Evolutionary conservation across 2,888 invertebrate genomes (phyloP).

Genomic region (Amiota minor): DNA sequence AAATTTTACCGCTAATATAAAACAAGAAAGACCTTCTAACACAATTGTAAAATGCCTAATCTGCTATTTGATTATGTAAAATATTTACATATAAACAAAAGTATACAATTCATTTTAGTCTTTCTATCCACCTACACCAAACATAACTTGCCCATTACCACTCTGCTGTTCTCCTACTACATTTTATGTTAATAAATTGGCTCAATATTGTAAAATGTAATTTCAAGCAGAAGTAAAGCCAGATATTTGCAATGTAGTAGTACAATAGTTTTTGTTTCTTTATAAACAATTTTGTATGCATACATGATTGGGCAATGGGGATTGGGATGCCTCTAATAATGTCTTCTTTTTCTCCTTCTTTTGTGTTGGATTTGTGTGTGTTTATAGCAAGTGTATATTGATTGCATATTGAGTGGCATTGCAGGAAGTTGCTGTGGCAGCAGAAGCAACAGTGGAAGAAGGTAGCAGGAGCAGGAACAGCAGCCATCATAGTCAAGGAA

Average conservation of each 20-base stretch:
- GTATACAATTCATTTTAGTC: no score
- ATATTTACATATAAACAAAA: no score
- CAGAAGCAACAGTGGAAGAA: slow-evolving; percentile 11
- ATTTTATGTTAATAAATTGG: slow-evolving; percentile 34
- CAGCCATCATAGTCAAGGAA: not conserved
- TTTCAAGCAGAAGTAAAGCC: slow-evolving; percentile 21
- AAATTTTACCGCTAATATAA: no score
- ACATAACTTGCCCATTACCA: not conserved
- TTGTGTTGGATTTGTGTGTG: not conserved
- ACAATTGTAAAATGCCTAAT: slow-evolving; percentile 8
- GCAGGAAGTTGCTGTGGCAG: slow-evolving; percentile 46
- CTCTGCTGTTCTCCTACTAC: not conserved
- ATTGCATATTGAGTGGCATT: slow-evolving; percentile 35
- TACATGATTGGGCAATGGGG: slow-evolving; percentile 28
- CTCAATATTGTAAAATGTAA: slow-evolving; percentile 37
- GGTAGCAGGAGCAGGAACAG: no score
- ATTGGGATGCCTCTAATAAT: no score
- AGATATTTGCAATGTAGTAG: not conserved
- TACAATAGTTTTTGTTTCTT: not conserved
- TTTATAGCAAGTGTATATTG: slow-evolving; percentile 41
- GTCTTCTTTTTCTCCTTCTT: no score
- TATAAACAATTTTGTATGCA: slow-evolving; percentile 7
- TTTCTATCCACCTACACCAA: no score
- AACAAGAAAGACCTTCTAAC: no score
- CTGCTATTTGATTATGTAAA: not conserved